Conservation (phyloP, 2,797 vertebrate species). For the Phoxinus dragarum region DNA sequence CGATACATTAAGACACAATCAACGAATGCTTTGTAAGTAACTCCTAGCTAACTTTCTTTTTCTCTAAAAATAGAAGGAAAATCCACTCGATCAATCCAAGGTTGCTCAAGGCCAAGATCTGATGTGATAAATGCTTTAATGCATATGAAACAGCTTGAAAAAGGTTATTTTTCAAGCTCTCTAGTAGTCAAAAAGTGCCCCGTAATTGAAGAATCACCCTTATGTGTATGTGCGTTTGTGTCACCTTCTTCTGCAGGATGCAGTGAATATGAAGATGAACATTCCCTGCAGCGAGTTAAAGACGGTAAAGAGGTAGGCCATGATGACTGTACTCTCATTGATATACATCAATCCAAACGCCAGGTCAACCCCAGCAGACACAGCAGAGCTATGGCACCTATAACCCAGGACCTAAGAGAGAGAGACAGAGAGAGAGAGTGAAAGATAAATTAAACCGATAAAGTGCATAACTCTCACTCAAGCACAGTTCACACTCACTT, state of each 20-base stretch:
- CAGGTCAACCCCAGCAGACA: conserved; percentile 97
- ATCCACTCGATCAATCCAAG: background rate
- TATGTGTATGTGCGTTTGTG: conserved; percentile 35
- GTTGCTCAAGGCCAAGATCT: background rate
- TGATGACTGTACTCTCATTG: conserved; percentile 96
- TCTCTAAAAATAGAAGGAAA: background rate
- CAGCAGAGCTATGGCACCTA: conserved; percentile 94
- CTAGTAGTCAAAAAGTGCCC: conserved; percentile 3
- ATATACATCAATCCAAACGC: conserved; percentile 97
- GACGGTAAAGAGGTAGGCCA: conserved; percentile 99
- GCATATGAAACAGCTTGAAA: background rate
- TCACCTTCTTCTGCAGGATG: conserved; percentile 97
- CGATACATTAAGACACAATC: background rate
- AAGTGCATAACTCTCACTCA: background rate
- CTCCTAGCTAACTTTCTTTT: background rate
- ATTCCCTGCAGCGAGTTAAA: conserved; percentile 99
- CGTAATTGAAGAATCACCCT: background rate
- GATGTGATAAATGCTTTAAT: background rate
- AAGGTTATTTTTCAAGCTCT: background rate
- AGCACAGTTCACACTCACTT: conserved; percentile 10
- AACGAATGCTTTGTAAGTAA: background rate
- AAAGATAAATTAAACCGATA: background rate
- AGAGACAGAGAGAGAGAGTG: conserved; percentile 5
- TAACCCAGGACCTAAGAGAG: conserved; percentile 92
- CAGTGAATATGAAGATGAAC: conserved; percentile 99